Evolutionary conservation across 2,888 invertebrate genomes (phyloP), one percentile per base, ranked within the genome.

Genomic region (Drosophila imparisetae): DNA sequence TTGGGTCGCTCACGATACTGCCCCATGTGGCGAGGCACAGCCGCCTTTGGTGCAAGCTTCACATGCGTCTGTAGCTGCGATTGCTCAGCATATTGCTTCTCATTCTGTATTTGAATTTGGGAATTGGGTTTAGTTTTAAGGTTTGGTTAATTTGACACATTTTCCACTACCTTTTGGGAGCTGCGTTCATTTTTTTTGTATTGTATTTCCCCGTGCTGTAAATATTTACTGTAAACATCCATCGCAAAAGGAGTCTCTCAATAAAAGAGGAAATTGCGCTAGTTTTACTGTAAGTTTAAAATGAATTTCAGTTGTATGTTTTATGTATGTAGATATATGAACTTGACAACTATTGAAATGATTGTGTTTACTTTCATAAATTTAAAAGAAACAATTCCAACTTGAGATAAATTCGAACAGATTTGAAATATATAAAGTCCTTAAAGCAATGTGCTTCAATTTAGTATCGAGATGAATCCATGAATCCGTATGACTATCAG

Each of bases 211-310:
- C 13, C 2, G 13, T 2, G 4, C 13, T 15, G 21, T 21, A 21
- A 7, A 21, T 8, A 21, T 8, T 49, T 10, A 27, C 10, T 5
- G 5, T 0, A 49, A 5, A 0, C 10, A 18, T 27, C 24, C 49
- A 49, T 49, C 6, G 18, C 49, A 49, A 49, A 27, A 2, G 15
- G 15, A 21, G 1, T 8, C 21, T 21, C 45, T 45, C 8, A 15
- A 45, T 15, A 45, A 8, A 8, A 21, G 4, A 8, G 8, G 4
- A 21, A 45, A 8, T 45, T 21, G 21, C 7, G 8, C 21, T 8
- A 27, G 49, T 49, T 49, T 48, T 27, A 18, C 11, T 11, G 18
- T 18, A 49, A 24, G 6, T 15, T 32, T 53, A 2, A 53, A 53
- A 24, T 53, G 4, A 34, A 11, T 24, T 53, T 34, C 21, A 38